Conservation (phyloP, 2,113 vertebrate species). For the Chitala chitala region DNA sequence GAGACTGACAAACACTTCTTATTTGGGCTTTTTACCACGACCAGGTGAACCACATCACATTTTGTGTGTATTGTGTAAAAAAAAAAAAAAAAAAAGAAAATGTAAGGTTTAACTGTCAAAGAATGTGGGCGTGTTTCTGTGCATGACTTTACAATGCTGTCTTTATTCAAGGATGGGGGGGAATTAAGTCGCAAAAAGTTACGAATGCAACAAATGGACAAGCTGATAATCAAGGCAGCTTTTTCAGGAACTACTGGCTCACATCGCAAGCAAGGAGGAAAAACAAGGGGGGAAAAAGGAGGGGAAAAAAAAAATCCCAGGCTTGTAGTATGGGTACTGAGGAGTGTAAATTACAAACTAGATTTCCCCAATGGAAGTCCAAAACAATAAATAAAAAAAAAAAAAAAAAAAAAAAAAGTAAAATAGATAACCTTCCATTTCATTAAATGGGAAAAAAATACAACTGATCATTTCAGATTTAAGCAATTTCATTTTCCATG, state of each 20-base stretch:
- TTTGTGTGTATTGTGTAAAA: not conserved
- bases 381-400: slow-evolving; percentile 44
- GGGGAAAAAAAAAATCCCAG: slow-evolving; percentile 31
- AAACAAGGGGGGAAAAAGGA: too few species aligned
- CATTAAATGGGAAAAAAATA: slow-evolving; percentile 41
- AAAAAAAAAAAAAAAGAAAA: not conserved
- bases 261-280: slow-evolving; percentile 49
- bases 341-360: slow-evolving; percentile 55
- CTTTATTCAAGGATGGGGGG: slow-evolving; percentile 43
- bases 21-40: not conserved
- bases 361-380: slow-evolving; percentile 45
- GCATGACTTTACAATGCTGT: slow-evolving; percentile 38
- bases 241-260: slow-evolving; percentile 63
- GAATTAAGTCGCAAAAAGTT: slow-evolving; percentile 31
- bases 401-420: slow-evolving; percentile 45
- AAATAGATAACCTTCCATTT: slow-evolving; percentile 46
- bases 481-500: slow-evolving; percentile 31
- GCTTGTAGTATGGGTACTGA: slow-evolving; percentile 48
- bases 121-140: slow-evolving; percentile 37
- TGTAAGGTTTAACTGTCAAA: slow-evolving; percentile 36
- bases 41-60: not conserved
- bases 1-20: not conserved
- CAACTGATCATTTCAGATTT: slow-evolving; percentile 23
- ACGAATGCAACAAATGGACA: slow-evolving; percentile 44
- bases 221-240: slow-evolving; percentile 57